Evolutionary conservation across 2,888 invertebrate genomes (phyloP).

Genomic region (Meghimatium bilineatum): DNA sequence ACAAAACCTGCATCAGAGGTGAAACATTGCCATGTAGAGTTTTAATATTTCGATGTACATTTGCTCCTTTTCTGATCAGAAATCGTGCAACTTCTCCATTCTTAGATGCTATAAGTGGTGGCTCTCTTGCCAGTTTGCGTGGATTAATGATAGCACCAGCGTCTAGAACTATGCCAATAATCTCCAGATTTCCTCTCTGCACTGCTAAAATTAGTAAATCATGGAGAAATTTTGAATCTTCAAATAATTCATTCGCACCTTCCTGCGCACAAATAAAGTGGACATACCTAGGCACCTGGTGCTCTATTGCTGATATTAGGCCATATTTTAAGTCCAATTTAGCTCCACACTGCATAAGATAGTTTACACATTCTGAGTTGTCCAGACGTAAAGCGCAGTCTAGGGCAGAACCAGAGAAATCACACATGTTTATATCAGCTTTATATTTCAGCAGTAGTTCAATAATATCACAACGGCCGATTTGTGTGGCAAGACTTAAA

Average conservation of each 20-base stretch:
- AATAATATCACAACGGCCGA: background rate
- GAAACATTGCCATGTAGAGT: background rate
- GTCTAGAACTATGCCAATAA: background rate
- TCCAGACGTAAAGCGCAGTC: background rate
- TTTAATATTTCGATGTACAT: background rate
- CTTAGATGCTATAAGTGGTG: background rate
- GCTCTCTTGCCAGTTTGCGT: too few species aligned
- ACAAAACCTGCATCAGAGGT: background rate
- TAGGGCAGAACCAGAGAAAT: background rate
- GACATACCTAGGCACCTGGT: background rate
- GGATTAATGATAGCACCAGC: background rate
- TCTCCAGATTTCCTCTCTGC: slow-evolving; percentile 1
- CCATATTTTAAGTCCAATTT: background rate
- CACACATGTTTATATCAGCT: background rate
- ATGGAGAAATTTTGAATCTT: background rate
- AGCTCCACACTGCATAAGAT: background rate
- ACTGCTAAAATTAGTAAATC: background rate
- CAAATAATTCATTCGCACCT: background rate
- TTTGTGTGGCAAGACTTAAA: background rate
- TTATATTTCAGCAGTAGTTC: background rate
- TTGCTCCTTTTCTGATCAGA: background rate
- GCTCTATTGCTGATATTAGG: background rate
- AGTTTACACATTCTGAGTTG: background rate
- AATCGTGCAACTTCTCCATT: background rate
- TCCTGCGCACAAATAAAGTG: background rate